Evolutionary conservation across 2,888 invertebrate genomes (phyloP), one percentile per base, ranked within the genome.

Genomic region (Metalampra italica): DNA sequence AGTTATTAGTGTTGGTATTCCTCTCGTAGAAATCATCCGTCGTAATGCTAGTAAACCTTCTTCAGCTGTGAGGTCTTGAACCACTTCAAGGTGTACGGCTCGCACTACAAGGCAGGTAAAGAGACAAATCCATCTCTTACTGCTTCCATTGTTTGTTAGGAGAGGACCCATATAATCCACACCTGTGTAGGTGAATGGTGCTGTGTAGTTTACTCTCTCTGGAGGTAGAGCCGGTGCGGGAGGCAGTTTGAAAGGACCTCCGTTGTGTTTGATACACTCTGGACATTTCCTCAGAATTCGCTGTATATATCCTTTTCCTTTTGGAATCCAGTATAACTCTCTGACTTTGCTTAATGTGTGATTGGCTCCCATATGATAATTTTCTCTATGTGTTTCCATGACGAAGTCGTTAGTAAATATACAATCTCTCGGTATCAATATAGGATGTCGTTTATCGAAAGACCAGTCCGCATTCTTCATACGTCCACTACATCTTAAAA

Each of bases 241-340:
- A 14, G 57, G 60, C 22, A 50, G 3, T 45, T 32, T 43, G 42
- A 34, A 47, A 1, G 52, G 50, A n/a, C 51, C 56, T 41, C 55
- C 49, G 11, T 46, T 41, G 50, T 59, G 30, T 38, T 49, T 53
- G 11, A 15, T n/a, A 47, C 52, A 56, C 13, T 39, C 14, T 9
- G 0, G 2, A 11, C 53, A 56, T 14, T 44, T 50, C 7, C 29
- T 48, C 2, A 56, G 7, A 3, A 56, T 36, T 30, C 40, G 46
- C 13, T 49, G 48, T 0, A 52, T 44, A 13, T 44, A 41, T n/a
- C 32, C 9, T n/a, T 40, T 34, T 1, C 52, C 52, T 45, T 49
- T 29, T 3, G 44, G 46, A 12, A 52, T 49, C 49, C 52, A 52
- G n/a, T 37, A 52, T 9, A 15, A 15, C 12, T 42, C 7, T 36